Conservation (phyloP, 2,797 vertebrate species). For the Melanotaenia maccullochi region DNA sequence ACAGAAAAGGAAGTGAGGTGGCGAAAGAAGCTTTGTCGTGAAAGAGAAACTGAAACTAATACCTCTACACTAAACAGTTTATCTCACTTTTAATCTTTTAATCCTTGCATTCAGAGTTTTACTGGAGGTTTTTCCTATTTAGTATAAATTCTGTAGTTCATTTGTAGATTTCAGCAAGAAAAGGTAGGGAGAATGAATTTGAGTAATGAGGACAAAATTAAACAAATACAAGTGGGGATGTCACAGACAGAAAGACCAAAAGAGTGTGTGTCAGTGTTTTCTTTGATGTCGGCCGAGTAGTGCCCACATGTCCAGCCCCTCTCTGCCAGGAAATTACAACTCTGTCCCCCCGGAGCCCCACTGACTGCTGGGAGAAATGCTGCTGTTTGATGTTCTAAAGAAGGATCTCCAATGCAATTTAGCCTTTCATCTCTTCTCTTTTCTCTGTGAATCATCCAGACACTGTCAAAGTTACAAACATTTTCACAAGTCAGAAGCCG, state of each 20-base stretch:
- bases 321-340: slow-evolving; percentile 84
- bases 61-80: slow-evolving; percentile 11
- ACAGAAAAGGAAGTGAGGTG: slow-evolving; percentile 11
- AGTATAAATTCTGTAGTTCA: slow-evolving; percentile 5
- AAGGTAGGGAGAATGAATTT: neutral
- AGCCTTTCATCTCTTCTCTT: slow-evolving; percentile 81
- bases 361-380: slow-evolving; percentile 76
- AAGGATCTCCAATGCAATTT: slow-evolving; percentile 82
- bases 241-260: slow-evolving; percentile 58
- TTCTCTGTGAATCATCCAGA: slow-evolving; percentile 80
- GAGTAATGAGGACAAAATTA: slow-evolving; percentile 23
- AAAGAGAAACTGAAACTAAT: slow-evolving; percentile 37
- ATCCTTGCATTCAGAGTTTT: slow-evolving; percentile 7
- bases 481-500: slow-evolving; percentile 76
- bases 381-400: slow-evolving; percentile 85
- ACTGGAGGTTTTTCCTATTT: slow-evolving; percentile 4
- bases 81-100: slow-evolving; percentile 14
- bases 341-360: slow-evolving; percentile 77
- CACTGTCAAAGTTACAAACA: slow-evolving; percentile 62
- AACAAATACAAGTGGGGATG: slow-evolving; percentile 51
- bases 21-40: neutral
- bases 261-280: slow-evolving; percentile 64
- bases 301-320: slow-evolving; percentile 82
- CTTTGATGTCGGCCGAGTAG: slow-evolving; percentile 81
- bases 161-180: slow-evolving; percentile 1